Evolutionary conservation across 92 coral and sea anemone species (phyloP).

Genomic region (Pocillopora grandis): DNA sequence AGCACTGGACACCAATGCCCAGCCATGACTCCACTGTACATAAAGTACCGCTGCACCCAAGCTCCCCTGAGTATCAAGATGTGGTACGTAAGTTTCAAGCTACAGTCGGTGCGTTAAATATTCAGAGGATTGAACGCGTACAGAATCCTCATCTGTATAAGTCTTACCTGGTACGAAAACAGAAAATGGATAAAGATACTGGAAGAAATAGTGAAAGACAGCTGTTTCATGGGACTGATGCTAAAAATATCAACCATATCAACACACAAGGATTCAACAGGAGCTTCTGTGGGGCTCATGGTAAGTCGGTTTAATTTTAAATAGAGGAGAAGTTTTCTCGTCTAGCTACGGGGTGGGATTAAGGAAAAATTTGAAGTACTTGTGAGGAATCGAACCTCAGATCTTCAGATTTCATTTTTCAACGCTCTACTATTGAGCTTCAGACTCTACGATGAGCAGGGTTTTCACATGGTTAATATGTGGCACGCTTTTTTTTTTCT

Average conservation of each 20-base stretch:
- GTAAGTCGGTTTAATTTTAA: conserved; percentile 36
- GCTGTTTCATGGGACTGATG: conserved; percentile 85
- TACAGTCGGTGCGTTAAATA: conserved; percentile 35
- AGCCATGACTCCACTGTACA: conserved; percentile 3
- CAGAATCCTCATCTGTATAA: conserved; percentile 81
- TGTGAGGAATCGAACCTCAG: too few species aligned
- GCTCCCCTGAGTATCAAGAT: conserved; percentile 65
- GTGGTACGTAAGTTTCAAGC: conserved; percentile 43
- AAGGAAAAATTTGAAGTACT: too few species aligned
- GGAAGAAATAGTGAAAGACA: conserved; percentile 72
- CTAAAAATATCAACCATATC: conserved; percentile 52
- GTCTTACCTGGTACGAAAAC: conserved; percentile 67
- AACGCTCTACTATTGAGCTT: too few species aligned
- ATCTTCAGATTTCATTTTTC: too few species aligned
- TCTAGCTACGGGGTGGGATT: too few species aligned
- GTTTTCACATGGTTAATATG: too few species aligned
- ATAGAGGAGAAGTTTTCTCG: too few species aligned
- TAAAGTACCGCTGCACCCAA: conserved; percentile 21
- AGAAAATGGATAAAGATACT: conserved; percentile 73
- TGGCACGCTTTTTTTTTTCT: neutral
- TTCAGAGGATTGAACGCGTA: conserved; percentile 69
- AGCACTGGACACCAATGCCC: conserved; percentile 53
- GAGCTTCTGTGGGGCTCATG: conserved; percentile 78
- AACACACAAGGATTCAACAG: conserved; percentile 80
- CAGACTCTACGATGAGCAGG: too few species aligned